These are phyloP conservation scores for Ranitomeya imitator DNA, from an alignment of 2,113 vertebrate species.

Conservation along the genomic window DNA sequence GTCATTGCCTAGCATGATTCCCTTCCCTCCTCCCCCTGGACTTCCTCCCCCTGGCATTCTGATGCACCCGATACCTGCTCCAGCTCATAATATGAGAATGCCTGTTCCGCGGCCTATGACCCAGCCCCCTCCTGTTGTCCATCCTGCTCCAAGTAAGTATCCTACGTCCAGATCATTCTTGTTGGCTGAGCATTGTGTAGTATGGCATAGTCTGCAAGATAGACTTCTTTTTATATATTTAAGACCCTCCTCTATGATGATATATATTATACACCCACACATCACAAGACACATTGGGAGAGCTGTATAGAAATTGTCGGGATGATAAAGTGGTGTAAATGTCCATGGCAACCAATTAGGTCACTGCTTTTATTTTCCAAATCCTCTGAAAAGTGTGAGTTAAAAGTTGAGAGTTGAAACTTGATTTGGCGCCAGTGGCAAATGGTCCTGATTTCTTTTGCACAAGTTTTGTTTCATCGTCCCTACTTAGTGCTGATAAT, in stretches of 20 bases:
- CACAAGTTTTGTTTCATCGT: neutral
- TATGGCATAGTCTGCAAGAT: neutral
- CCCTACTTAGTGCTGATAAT: neutral
- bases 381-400: too few relatives aligned
- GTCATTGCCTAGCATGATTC: slow-evolving; percentile 91
- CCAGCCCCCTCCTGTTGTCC: slow-evolving; percentile 82
- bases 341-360: neutral
- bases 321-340: neutral
- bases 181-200: neutral
- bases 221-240: neutral
- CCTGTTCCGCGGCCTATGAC: slow-evolving; percentile 77
- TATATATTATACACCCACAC: too few relatives aligned
- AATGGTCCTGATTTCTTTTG: neutral
- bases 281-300: neutral
- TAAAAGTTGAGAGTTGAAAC: neutral
- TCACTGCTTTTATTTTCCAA: neutral
- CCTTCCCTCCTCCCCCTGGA: slow-evolving; percentile 88
- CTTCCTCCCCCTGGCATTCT: slow-evolving; percentile 80
- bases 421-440: neutral
- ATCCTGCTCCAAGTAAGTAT: slow-evolving; percentile 85
- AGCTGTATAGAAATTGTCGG: neutral
- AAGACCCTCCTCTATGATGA: too few relatives aligned
- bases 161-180: neutral
- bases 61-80: slow-evolving; percentile 77
- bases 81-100: slow-evolving; percentile 75